These are phyloP conservation scores for Dermolepida albohirtum DNA, from an alignment of 2,888 invertebrate genomes.

Conservation along the genomic window DNA sequence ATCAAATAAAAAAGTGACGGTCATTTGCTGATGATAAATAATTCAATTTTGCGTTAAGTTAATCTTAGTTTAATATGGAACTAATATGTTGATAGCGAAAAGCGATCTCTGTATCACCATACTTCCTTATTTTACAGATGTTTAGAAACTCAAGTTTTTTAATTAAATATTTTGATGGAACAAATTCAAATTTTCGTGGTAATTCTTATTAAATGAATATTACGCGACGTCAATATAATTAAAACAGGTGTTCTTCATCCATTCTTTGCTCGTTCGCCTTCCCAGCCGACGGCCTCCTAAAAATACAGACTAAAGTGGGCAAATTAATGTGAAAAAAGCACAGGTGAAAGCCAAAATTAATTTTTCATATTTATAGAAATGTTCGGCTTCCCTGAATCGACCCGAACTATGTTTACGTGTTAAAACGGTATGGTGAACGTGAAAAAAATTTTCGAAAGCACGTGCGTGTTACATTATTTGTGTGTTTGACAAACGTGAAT, in stretches of 20 bases:
- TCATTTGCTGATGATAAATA: too few species aligned
- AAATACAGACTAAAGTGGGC: conserved; percentile 36
- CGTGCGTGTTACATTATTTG: conserved; percentile 18
- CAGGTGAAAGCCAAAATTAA: conserved; percentile 39
- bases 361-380: conserved; percentile 40
- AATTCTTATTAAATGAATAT: conserved; percentile 28
- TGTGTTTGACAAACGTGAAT: conserved; percentile 37
- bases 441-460: conserved; percentile 1
- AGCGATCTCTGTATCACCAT: too few species aligned
- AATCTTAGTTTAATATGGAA: too few species aligned
- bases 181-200: background rate
- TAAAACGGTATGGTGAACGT: conserved; percentile 9
- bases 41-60: too few species aligned
- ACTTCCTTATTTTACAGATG: too few species aligned
- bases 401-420: background rate
- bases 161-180: background rate
- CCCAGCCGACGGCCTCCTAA: conserved; percentile 9
- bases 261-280: background rate
- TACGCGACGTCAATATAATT: conserved; percentile 27
- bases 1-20: too few species aligned
- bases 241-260: conserved; percentile 26
- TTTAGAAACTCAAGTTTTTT: too few species aligned
- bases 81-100: too few species aligned
- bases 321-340: conserved; percentile 38
- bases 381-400: background rate